Conservation (phyloP, 2,888 invertebrate genomes). For the Coleophora flavipennella region DNA sequence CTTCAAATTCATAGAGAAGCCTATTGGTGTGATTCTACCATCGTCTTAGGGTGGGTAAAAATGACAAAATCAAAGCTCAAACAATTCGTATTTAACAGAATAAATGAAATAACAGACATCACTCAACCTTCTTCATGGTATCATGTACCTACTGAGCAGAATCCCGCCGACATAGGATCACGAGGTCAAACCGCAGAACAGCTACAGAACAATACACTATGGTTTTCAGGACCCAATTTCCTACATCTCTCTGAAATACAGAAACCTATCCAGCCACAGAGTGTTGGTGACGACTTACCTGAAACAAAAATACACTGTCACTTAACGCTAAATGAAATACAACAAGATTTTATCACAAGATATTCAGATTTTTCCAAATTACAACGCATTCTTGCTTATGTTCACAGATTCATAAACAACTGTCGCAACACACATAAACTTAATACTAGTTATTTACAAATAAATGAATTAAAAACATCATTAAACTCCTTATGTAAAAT, state of each 20-base stretch:
- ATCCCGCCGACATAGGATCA: constrained; percentile 12
- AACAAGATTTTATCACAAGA: neutral
- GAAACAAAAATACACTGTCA: constrained; percentile 4
- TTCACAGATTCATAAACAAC: constrained; percentile 11
- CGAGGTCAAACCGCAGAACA: constrained; percentile 5
- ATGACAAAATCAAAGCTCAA: constrained; percentile 4
- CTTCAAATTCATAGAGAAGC: neutral
- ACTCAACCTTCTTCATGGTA: constrained; percentile 3
- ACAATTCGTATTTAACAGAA: constrained; percentile 10
- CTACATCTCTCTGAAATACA: constrained; percentile 4
- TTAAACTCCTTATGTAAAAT: neutral
- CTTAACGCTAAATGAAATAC: neutral
- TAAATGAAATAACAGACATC: constrained; percentile 7
- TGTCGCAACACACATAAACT: neutral
- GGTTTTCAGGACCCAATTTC: constrained; percentile 8
- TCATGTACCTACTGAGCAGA: constrained; percentile 8
- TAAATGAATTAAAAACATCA: neutral
- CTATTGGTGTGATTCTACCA: constrained; percentile 10
- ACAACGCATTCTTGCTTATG: constrained; percentile 7
- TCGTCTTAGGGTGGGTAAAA: constrained; percentile 9
- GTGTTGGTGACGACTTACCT: neutral
- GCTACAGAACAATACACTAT: neutral
- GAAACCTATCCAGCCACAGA: constrained; percentile 4
- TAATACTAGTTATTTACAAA: neutral
- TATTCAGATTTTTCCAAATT: constrained; percentile 6